A percentile compares a stretch with the other conserved stretches of the same genome.
These are phyloP conservation scores for Chrysomallon squamiferum DNA, from an alignment of 1,140 invertebrate genomes.

Conservation along the genomic window DNA sequence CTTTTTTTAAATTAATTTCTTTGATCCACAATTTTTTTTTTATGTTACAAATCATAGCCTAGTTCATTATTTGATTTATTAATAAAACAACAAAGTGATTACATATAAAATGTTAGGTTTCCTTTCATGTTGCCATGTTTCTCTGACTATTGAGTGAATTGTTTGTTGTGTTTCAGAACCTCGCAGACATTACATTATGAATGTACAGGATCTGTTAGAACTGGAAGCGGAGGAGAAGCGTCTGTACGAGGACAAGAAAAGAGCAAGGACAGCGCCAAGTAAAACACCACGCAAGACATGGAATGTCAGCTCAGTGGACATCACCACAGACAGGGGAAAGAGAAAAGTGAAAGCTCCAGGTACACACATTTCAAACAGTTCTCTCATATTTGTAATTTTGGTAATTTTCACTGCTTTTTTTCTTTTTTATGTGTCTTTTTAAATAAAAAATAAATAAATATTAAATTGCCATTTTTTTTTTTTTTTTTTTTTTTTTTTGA, in stretches of 20 bases:
- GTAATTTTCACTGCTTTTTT: too few relatives aligned
- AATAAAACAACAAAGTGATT: neutral
- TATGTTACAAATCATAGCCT: too few relatives aligned
- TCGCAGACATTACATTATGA: conserved; percentile 15
- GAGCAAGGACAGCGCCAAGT: conserved; percentile 41
- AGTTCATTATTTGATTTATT: neutral
- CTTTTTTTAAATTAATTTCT: too few relatives aligned
- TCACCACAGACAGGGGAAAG: conserved; percentile 49
- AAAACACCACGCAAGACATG: conserved; percentile 47
- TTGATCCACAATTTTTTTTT: too few relatives aligned
- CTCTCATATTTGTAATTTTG: neutral
- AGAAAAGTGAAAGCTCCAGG: conserved; percentile 49
- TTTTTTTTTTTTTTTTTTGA: too few relatives aligned
- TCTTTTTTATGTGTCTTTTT: too few relatives aligned
- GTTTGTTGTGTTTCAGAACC: conserved; percentile 14
- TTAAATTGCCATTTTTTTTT: too few relatives aligned
- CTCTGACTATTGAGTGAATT: neutral
- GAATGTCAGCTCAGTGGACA: conserved; percentile 46
- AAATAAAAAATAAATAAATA: too few relatives aligned
- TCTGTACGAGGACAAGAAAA: conserved; percentile 20
- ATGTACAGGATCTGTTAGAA: conserved; percentile 21
- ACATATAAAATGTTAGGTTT: neutral
- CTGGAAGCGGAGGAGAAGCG: conserved; percentile 13
- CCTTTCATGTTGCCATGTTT: neutral
- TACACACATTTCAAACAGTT: conserved; percentile 19